phyloP scores from a whole-genome alignment of 2,113 vertebrate genomes.

The Pterocles gutturalis region DNA sequence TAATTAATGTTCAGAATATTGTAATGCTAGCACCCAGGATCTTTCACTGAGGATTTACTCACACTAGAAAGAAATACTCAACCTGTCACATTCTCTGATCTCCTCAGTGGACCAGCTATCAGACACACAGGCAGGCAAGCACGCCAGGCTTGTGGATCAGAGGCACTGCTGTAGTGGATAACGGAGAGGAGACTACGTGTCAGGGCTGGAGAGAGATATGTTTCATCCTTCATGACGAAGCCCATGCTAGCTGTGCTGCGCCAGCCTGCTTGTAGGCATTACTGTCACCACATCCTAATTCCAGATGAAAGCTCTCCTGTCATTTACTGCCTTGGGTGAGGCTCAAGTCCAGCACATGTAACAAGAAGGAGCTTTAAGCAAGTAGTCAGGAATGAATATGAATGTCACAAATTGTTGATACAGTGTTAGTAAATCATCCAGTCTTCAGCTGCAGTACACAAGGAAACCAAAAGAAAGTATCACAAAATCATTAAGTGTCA shows the following conservation, averaged over 20 bases:
- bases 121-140: not conserved
- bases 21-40: not conserved
- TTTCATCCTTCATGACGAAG: not conserved
- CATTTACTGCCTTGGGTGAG: not conserved
- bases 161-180: not conserved
- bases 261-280: not conserved
- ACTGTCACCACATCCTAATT: not conserved
- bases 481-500: not conserved
- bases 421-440: not conserved
- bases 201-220: not conserved
- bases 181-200: fast-evolving
- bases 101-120: not conserved
- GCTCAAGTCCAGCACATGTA: not conserved
- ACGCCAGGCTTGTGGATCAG: not conserved
- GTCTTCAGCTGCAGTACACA: not conserved
- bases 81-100: not conserved
- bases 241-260: not conserved
- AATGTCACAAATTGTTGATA: not conserved
- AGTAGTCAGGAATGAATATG: not conserved
- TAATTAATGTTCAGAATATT: not conserved
- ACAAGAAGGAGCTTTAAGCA: not conserved
- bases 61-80: not conserved
- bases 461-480: not conserved
- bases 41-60: not conserved
- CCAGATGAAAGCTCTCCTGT: not conserved